Evolutionary conservation across 2,888 invertebrate species (phyloP).

Genomic region (Ennomos quercinarius): DNA sequence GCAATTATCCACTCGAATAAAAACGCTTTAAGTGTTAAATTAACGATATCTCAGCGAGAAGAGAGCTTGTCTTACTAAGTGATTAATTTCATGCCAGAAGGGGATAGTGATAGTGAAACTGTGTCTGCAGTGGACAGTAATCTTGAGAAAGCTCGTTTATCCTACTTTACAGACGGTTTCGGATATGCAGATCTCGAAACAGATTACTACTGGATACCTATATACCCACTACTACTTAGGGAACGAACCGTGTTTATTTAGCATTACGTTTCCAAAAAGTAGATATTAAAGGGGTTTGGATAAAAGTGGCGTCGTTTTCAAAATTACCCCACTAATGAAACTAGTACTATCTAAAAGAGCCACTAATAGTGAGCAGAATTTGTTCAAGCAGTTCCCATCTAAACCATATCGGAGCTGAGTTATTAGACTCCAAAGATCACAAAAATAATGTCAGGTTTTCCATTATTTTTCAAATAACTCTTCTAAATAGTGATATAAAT

Average conservation of each 20-base stretch:
- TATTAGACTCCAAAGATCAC: too few species aligned
- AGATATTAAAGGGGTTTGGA: too few species aligned
- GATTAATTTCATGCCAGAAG: constrained; percentile 70
- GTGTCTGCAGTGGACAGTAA: constrained; percentile 46
- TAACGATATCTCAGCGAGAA: constrained; percentile 79
- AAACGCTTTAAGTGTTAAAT: constrained; percentile 84
- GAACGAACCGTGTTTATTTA: constrained; percentile 4
- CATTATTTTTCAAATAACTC: too few species aligned
- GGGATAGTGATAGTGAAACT: constrained; percentile 58
- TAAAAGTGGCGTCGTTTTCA: too few species aligned
- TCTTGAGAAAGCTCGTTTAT: constrained; percentile 53
- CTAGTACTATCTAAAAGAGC: too few species aligned
- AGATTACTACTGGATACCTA: constrained; percentile 2
- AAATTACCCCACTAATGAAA: too few species aligned
- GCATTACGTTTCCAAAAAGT: constrained; percentile 23
- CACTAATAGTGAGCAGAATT: too few species aligned
- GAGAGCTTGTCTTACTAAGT: constrained; percentile 75
- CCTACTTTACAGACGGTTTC: constrained; percentile 41
- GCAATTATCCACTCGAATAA: constrained; percentile 83
- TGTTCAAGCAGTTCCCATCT: too few species aligned
- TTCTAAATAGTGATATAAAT: too few species aligned
- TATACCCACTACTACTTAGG: constrained; percentile 15
- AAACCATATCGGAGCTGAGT: too few species aligned
- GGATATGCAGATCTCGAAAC: constrained; percentile 32
- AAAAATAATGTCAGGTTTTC: too few species aligned